Evolutionary conservation across 2,113 vertebrate species (phyloP), one percentile per base, ranked within the genome.

Genomic region (Spermophilus dauricus): DNA sequence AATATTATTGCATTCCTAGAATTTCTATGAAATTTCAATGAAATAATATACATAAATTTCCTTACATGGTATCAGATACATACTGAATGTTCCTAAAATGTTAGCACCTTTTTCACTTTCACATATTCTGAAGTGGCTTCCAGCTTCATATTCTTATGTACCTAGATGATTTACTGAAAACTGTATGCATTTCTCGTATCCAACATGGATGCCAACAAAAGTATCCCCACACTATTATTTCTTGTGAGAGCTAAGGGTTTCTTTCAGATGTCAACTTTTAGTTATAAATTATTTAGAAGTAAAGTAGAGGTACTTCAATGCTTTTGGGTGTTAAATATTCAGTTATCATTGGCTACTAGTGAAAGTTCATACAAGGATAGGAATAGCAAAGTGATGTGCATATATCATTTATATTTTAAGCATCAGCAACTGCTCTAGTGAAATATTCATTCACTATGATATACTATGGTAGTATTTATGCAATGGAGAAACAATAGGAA

Each of bases 361-460:
- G 32, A 81, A 91, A 89, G 37, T 58, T 77, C 91, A 91, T 86
- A 24, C 56, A 86, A 89, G 32, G 28, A 89, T 51, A 92, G 39
- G 1, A 89, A 94, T 87, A 80, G 8, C 18, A 95, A 92, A 95
- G 63, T 70, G 34, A 39, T 26, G 4, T 89, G 30, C 18, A 95
- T 80, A 28, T 92, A 89, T 95, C 82, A 93, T 97, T 96, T 93
- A 93, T 84, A 96, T 86, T 96, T 93, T 80, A 93, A 96, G 73
- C 69, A 94, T 94, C 85, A 73, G 70, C 42, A 96, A 89, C 37
- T 93, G 48, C 6, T 84, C 63, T 34, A 94, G 77, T 91, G 58
- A 97, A 94, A 94, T 91, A 97, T 56, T 97, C 75, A 96, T 84
- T n/a, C 24, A 80, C 65, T 65, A 94, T 42, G 63, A 91, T 82